A percentile compares a stretch with the other conserved stretches of the same genome.
Conservation (phyloP, 1,140 invertebrate species). For the Radopholus similis region DNA sequence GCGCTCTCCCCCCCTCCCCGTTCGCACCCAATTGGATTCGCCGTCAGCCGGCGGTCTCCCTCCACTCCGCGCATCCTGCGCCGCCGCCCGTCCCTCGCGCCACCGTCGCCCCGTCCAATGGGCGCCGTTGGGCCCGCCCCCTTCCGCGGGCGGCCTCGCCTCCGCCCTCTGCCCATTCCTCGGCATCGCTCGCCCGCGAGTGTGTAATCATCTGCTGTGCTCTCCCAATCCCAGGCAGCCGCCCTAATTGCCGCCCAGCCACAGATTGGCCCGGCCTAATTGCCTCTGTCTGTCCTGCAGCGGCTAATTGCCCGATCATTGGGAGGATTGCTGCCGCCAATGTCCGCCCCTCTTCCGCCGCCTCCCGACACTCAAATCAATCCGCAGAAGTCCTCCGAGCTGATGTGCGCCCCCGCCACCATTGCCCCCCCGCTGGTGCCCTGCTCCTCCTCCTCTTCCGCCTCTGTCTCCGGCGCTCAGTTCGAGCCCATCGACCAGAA, state of each 20-base stretch:
- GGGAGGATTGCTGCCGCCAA: background rate
- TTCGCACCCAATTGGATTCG: slow-evolving; percentile 3
- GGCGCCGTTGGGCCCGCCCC: no score
- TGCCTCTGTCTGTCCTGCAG: background rate
- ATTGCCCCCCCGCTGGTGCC: background rate
- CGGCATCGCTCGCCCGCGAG: background rate
- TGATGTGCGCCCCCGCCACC: background rate
- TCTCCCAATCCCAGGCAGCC: background rate
- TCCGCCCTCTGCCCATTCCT: background rate
- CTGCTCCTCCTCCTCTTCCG: no score
- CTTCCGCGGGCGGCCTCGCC: background rate
- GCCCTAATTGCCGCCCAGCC: slow-evolving; percentile 1
- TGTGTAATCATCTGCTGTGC: background rate
- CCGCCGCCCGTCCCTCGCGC: background rate
- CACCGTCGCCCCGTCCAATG: background rate
- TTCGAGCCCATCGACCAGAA: background rate
- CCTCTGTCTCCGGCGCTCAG: background rate
- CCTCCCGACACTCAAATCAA: background rate
- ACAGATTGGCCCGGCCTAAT: background rate
- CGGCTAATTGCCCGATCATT: slow-evolving; percentile 1
- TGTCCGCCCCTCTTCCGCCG: background rate
- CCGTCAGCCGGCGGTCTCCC: background rate
- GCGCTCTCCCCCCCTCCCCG: no score
- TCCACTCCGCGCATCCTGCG: background rate
- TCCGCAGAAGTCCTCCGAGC: slow-evolving; percentile 4